phyloP scores from a whole-genome alignment of 2,797 vertebrate species.

The Apogon hyalosoma region DNA sequence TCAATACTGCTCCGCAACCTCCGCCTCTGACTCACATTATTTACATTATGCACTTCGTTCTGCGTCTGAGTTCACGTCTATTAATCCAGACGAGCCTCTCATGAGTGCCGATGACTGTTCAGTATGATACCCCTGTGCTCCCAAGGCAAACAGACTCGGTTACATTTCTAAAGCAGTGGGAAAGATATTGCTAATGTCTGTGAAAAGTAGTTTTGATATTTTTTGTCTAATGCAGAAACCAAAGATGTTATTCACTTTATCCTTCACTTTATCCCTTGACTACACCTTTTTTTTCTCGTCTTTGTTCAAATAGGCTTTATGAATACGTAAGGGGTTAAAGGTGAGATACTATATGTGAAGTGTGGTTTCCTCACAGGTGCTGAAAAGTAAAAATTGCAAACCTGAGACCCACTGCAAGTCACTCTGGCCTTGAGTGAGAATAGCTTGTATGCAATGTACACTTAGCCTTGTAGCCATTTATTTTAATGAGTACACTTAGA shows the following conservation, averaged over 20 bases:
- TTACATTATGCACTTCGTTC: slow-evolving; percentile 60
- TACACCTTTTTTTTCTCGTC: slow-evolving; percentile 25
- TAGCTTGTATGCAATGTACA: slow-evolving; percentile 56
- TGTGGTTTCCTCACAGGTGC: slow-evolving; percentile 16
- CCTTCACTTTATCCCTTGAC: not conserved
- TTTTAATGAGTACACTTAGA: slow-evolving; percentile 82
- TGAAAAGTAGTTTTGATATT: slow-evolving; percentile 24
- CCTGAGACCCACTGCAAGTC: slow-evolving; percentile 57
- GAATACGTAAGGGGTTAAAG: slow-evolving; percentile 27
- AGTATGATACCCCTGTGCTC: slow-evolving; percentile 25
- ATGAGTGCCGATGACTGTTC: slow-evolving; percentile 38
- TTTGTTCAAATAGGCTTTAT: slow-evolving; percentile 28
- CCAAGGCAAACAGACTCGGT: slow-evolving; percentile 40
- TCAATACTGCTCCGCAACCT: slow-evolving; percentile 64
- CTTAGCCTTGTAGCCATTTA: slow-evolving; percentile 71
- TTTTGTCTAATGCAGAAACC: slow-evolving; percentile 30
- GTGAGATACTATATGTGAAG: slow-evolving; percentile 29
- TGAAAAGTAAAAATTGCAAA: slow-evolving; percentile 57
- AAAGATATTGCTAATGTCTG: slow-evolving; percentile 38
- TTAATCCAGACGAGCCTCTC: slow-evolving; percentile 37
- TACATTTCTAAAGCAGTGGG: slow-evolving; percentile 37
- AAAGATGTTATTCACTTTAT: slow-evolving; percentile 38
- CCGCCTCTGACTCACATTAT: slow-evolving; percentile 54
- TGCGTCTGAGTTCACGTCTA: slow-evolving; percentile 47
- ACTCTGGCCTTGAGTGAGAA: slow-evolving; percentile 67